These are phyloP conservation scores for Dicrostonyx torquatus DNA, from an alignment of 2,797 vertebrate species.

Conservation along the genomic window DNA sequence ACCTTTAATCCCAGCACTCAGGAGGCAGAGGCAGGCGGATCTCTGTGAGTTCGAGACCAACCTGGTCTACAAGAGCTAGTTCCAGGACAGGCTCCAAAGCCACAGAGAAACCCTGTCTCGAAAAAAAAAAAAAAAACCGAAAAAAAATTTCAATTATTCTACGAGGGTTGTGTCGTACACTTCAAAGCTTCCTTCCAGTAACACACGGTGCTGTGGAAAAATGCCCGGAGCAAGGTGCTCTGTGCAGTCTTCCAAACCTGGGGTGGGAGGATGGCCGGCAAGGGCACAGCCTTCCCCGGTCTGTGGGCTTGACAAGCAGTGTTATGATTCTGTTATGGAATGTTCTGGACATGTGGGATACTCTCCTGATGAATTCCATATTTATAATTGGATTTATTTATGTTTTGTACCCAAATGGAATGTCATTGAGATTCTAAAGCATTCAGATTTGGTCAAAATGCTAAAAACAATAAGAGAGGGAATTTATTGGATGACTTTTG, in stretches of 20 bases:
- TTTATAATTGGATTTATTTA: constrained; percentile 33
- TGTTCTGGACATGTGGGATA: background rate
- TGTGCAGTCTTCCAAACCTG: background rate
- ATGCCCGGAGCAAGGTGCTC: background rate
- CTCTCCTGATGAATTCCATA: background rate
- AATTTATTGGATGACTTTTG: background rate
- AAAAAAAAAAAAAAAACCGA: too few relatives aligned
- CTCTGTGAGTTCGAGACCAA: too few relatives aligned
- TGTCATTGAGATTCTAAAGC: constrained; percentile 24
- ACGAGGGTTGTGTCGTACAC: background rate
- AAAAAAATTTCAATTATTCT: fast-evolving
- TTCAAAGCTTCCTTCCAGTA: background rate
- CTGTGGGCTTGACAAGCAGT: fast-evolving
- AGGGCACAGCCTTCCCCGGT: fast-evolving
- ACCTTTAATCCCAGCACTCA: too few relatives aligned
- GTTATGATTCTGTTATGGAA: background rate
- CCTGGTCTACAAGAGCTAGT: too few relatives aligned
- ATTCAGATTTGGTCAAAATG: constrained; percentile 19
- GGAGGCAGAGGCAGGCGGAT: too few relatives aligned
- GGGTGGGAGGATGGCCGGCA: background rate
- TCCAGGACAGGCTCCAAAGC: too few relatives aligned
- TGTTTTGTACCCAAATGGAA: constrained; percentile 39
- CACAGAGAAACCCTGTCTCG: too few relatives aligned
- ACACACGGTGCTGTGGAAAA: background rate
- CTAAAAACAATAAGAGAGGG: background rate